Percentiles rank a stretch among this genome's conserved stretches.
Conservation (phyloP, 1,140 invertebrate genomes). For the Calephelis nemesis region DNA sequence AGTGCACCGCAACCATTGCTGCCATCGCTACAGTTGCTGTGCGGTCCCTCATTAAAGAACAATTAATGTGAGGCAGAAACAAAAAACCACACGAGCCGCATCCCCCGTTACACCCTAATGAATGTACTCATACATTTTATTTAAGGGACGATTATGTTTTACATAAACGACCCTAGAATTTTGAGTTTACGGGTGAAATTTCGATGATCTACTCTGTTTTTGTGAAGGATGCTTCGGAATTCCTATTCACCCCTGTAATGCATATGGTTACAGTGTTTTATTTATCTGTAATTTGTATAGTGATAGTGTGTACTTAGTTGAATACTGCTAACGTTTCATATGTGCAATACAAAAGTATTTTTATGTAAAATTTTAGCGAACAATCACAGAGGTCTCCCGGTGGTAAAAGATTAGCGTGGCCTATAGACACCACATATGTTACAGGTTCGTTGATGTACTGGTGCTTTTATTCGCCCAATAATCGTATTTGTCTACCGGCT, state of each 20-base stretch:
- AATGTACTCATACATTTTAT: constrained; percentile 66
- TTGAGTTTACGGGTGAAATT: constrained; percentile 29
- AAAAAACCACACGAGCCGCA: constrained; percentile 56
- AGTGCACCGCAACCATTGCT: constrained; percentile 42
- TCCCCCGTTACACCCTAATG: constrained; percentile 49
- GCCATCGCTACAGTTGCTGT: constrained; percentile 35
- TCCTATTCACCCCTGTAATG: not conserved
- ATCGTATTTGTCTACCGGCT: too few species aligned
- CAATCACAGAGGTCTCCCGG: too few species aligned
- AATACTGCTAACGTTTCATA: too few species aligned
- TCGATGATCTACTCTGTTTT: constrained; percentile 4
- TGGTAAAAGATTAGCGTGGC: too few species aligned
- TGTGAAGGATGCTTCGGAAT: constrained; percentile 12
- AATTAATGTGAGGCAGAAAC: constrained; percentile 65
- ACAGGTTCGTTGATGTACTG: too few species aligned
- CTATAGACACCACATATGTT: too few species aligned
- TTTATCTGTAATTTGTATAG: constrained; percentile 2
- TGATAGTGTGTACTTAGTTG: too few species aligned
- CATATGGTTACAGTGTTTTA: constrained; percentile 2
- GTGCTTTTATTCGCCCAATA: too few species aligned
- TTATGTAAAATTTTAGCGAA: too few species aligned
- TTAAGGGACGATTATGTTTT: constrained; percentile 38
- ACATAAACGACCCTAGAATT: constrained; percentile 33
- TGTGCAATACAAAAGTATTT: too few species aligned
- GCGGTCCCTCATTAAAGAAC: constrained; percentile 60